Conservation (phyloP, 2,888 invertebrate species). For the Dimorphilus gyrociliatus region DNA sequence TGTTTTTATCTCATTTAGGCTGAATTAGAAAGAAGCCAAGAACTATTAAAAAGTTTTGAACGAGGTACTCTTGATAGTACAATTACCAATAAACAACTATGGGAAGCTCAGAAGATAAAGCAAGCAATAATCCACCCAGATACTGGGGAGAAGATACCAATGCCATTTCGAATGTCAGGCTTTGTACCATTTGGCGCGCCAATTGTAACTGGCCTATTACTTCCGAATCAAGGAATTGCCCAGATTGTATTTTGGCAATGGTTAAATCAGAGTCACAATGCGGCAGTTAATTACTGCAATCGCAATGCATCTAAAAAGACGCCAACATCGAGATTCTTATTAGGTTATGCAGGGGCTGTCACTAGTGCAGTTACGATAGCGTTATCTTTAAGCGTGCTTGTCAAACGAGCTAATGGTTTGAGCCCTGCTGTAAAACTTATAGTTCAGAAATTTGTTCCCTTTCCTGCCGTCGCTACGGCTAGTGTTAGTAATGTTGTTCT, state of each 20-base stretch:
- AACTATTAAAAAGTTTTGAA: slow-evolving; percentile 33
- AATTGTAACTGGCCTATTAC: slow-evolving; percentile 39
- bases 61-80: slow-evolving; percentile 18
- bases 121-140: slow-evolving; percentile 40
- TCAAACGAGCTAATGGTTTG: slow-evolving; percentile 28
- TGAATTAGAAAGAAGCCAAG: slow-evolving; percentile 27
- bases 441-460: slow-evolving; percentile 38
- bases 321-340: slow-evolving; percentile 35
- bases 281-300: slow-evolving; percentile 42
- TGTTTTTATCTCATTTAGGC: slow-evolving; percentile 15
- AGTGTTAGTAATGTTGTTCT: slow-evolving; percentile 39
- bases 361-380: slow-evolving; percentile 39
- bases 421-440: slow-evolving; percentile 34
- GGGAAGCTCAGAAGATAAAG: slow-evolving; percentile 41
- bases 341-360: slow-evolving; percentile 41
- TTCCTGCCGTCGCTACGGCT: slow-evolving; percentile 38
- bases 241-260: slow-evolving; percentile 42
- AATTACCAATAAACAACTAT: slow-evolving; percentile 33
- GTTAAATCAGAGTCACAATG: slow-evolving; percentile 43
- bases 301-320: slow-evolving; percentile 41
- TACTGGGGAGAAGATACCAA: slow-evolving; percentile 40
- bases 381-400: slow-evolving; percentile 32
- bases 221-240: slow-evolving; percentile 38
- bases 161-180: slow-evolving; percentile 43
- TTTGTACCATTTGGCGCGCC: no score